These are phyloP conservation scores for Glaucidium brasilianum DNA, from an alignment of 2,113 vertebrate genomes.

Conservation along the genomic window DNA sequence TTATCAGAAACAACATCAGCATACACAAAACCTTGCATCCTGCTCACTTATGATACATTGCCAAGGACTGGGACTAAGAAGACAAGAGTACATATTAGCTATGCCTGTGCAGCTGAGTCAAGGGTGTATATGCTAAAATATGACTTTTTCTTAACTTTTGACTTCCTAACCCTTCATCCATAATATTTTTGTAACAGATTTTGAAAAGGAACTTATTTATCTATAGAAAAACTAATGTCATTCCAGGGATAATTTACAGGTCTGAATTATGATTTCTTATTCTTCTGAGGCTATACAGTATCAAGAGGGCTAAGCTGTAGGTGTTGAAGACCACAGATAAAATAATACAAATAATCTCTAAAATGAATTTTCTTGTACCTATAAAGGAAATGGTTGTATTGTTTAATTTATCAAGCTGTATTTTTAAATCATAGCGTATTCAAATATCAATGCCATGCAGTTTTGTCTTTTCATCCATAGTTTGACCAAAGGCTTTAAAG, in stretches of 20 bases:
- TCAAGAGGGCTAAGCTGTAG: neutral
- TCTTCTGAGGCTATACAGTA: neutral
- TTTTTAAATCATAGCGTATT: neutral
- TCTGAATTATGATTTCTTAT: neutral
- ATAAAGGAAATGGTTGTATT: neutral
- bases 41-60: neutral
- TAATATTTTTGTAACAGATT: neutral
- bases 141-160: slow-evolving; percentile 27
- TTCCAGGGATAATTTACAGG: neutral
- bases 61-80: neutral
- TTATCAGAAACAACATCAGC: neutral
- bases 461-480: neutral
- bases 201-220: slow-evolving; percentile 3
- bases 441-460: neutral
- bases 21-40: neutral
- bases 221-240: neutral
- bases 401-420: neutral
- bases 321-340: neutral
- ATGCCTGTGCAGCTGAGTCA: neutral
- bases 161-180: neutral
- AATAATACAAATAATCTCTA: neutral
- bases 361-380: neutral
- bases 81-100: neutral
- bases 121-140: slow-evolving; percentile 28
- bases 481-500: neutral